A percentile compares a stretch with the other conserved stretches of the same genome.
Conservation (phyloP, 2,797 vertebrate species). For the Neoniphon sammara region DNA sequence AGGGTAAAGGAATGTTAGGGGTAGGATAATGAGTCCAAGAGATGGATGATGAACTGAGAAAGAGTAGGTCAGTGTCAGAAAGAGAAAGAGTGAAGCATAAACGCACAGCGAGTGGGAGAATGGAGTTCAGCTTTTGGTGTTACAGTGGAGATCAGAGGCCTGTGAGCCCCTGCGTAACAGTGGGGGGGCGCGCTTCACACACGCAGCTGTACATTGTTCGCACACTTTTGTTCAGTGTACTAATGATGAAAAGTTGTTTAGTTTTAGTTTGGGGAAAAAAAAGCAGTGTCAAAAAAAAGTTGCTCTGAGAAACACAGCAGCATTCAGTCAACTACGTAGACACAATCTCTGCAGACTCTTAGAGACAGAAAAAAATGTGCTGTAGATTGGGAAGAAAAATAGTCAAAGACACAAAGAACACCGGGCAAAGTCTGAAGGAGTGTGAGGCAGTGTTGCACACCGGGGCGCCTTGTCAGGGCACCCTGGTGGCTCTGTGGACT, state of each 20-base stretch:
- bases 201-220: constrained; percentile 10
- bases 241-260: constrained; percentile 35
- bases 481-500: too few relatives aligned
- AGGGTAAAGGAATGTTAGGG: background rate
- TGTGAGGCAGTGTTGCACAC: too few relatives aligned
- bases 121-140: constrained; percentile 13
- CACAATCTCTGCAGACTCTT: background rate
- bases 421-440: too few relatives aligned
- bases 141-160: constrained; percentile 23
- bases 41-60: constrained; percentile 24
- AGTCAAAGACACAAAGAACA: background rate
- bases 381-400: background rate
- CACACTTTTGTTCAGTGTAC: constrained; percentile 25
- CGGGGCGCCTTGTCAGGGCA: too few relatives aligned
- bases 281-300: background rate
- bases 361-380: constrained; percentile 18
- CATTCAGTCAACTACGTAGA: background rate
- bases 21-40: constrained; percentile 25
- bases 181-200: constrained; percentile 19
- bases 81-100: constrained; percentile 4
- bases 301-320: constrained; percentile 5
- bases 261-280: background rate
- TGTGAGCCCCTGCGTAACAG: constrained; percentile 15
- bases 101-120: constrained; percentile 16
- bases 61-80: constrained; percentile 7